Conservation (phyloP, 2,888 invertebrate species). For the Smittia sp. region DNA sequence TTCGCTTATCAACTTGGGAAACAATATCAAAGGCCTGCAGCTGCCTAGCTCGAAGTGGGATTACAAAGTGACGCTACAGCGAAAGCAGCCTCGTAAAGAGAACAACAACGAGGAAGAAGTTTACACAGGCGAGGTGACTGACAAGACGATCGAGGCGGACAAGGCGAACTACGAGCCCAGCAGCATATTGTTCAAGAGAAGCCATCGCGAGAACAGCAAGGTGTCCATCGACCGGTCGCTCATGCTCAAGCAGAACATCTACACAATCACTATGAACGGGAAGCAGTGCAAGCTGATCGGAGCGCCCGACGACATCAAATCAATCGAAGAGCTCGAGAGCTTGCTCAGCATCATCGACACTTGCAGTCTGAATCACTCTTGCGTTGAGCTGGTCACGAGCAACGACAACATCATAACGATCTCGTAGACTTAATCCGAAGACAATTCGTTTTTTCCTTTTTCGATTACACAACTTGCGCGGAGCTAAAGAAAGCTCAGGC, state of each 20-base stretch:
- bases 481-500: too few relatives aligned
- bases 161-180: conserved; percentile 52
- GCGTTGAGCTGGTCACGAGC: conserved; percentile 46
- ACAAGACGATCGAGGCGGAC: conserved; percentile 50
- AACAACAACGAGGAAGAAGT: conserved; percentile 42
- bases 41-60: conserved; percentile 50
- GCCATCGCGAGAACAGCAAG: conserved; percentile 46
- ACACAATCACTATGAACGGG: conserved; percentile 53
- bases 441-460: neutral
- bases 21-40: conserved; percentile 47
- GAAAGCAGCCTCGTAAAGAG: conserved; percentile 42
- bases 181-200: conserved; percentile 51
- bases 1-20: conserved; percentile 50
- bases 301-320: conserved; percentile 50
- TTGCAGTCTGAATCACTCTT: conserved; percentile 49
- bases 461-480: neutral
- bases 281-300: conserved; percentile 53
- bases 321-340: conserved; percentile 51
- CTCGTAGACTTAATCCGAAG: neutral
- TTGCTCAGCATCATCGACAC: conserved; percentile 53
- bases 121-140: conserved; percentile 50
- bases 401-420: neutral
- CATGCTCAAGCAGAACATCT: conserved; percentile 53
- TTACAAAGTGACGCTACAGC: conserved; percentile 51
- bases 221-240: conserved; percentile 53